Evolutionary conservation across 2,113 vertebrate genomes (phyloP).

Genomic region (Condylura cristata): DNA sequence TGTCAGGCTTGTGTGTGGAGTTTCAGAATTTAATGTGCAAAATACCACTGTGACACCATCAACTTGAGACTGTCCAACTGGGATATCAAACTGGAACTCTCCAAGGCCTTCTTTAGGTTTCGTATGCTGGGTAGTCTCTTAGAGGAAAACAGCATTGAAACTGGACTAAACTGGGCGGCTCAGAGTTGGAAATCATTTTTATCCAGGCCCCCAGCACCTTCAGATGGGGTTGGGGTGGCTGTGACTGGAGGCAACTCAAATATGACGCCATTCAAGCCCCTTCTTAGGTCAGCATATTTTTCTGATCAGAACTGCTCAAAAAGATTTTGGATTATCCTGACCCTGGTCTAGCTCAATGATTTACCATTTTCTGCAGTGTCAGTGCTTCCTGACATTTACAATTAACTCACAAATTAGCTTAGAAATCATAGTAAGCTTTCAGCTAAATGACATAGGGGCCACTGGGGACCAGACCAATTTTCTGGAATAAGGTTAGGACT

Average conservation of each 20-base stretch:
- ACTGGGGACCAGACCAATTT: slow-evolving; percentile 72
- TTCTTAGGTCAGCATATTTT: slow-evolving; percentile 36
- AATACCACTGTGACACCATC: background rate
- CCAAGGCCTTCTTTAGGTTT: background rate
- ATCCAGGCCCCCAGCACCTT: background rate
- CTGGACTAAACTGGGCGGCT: background rate
- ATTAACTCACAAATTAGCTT: slow-evolving; percentile 79
- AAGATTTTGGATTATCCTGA: slow-evolving; percentile 7
- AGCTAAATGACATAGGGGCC: slow-evolving; percentile 56
- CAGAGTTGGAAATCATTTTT: background rate
- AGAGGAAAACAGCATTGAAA: background rate
- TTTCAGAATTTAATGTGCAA: background rate
- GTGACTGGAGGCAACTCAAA: background rate
- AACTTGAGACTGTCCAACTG: background rate
- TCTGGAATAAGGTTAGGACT: slow-evolving; percentile 71
- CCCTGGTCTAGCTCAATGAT: slow-evolving; percentile 39
- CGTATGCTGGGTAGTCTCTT: background rate
- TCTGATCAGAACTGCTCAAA: slow-evolving; percentile 18
- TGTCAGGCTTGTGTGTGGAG: background rate
- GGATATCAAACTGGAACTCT: background rate
- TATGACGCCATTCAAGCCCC: background rate
- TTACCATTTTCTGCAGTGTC: slow-evolving; percentile 57
- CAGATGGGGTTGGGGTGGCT: background rate
- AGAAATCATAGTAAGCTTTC: slow-evolving; percentile 67
- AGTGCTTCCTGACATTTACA: slow-evolving; percentile 62